Conservation (phyloP, 2,888 invertebrate species). For the Anoplius nigerrimus region DNA sequence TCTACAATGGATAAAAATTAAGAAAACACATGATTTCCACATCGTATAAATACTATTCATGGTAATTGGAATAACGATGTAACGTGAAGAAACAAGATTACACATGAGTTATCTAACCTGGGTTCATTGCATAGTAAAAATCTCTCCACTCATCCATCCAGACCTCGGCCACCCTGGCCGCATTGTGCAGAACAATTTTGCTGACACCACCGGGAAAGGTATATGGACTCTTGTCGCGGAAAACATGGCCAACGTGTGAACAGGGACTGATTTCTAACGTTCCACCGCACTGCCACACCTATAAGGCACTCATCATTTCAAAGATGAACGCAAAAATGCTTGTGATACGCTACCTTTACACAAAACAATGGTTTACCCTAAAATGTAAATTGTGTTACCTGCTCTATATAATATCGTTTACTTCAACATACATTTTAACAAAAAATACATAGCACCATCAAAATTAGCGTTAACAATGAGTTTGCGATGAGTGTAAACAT, state of each 20-base stretch:
- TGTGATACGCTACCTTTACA: neutral
- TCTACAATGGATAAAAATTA: neutral
- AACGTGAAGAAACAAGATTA: constrained; percentile 41
- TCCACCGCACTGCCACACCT: constrained; percentile 99
- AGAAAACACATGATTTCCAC: neutral
- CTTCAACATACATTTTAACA: no score
- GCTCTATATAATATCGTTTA: no score
- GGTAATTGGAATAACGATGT: constrained; percentile 19
- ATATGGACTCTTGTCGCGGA: constrained; percentile 98
- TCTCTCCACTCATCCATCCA: constrained; percentile 99
- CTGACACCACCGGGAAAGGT: constrained; percentile 99
- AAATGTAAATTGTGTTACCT: no score
- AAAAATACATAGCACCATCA: no score
- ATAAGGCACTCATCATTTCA: constrained; percentile 60
- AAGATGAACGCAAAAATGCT: neutral
- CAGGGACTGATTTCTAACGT: constrained; percentile 96
- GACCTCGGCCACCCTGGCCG: constrained; percentile 98
- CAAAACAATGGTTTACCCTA: no score
- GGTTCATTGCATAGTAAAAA: constrained; percentile 99
- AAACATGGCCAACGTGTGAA: constrained; percentile 97
- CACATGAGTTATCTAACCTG: constrained; percentile 83
- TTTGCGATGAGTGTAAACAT: no score
- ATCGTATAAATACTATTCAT: constrained; percentile 26
- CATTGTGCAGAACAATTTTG: constrained; percentile 98
- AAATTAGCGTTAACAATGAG: no score